A percentile compares a stretch with the other conserved stretches of the same genome.
phyloP scores from a whole-genome alignment of 2,113 vertebrate species.

The Chloroceryle aenea region DNA sequence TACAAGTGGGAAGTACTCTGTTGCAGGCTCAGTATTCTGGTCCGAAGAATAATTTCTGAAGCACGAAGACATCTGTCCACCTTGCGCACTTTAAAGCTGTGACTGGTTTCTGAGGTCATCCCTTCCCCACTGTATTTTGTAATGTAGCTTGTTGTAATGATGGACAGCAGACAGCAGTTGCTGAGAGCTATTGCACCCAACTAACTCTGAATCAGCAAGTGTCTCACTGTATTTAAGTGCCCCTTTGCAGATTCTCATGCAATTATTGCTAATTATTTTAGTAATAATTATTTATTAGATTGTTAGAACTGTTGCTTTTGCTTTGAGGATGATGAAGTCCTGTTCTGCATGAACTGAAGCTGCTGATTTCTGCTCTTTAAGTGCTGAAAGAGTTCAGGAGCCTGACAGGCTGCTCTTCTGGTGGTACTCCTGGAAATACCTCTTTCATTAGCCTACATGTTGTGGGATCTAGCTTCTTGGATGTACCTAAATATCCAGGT shows the following conservation, averaged over 20 bases:
- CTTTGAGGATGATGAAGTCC: not conserved
- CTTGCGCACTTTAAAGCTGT: not conserved
- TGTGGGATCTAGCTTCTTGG: not conserved
- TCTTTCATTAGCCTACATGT: not conserved
- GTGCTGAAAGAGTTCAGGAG: not conserved
- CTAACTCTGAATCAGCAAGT: not conserved
- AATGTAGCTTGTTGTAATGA: not conserved
- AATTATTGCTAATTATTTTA: not conserved
- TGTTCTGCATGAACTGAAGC: not conserved
- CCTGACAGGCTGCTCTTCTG: not conserved
- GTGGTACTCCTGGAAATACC: not conserved
- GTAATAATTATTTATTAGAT: not conserved
- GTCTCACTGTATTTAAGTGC: not conserved
- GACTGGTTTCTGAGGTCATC: not conserved
- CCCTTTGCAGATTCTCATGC: not conserved
- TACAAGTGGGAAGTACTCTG: not conserved
- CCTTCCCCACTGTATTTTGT: not conserved
- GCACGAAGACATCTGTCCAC: not conserved
- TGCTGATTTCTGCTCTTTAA: not conserved
- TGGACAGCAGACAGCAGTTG: not conserved
- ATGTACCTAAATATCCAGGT: not conserved
- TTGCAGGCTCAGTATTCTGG: not conserved
- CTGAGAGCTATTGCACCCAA: not conserved
- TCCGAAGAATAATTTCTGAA: not conserved
- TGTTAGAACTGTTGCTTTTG: not conserved